Base-by-base conservation (phyloP, 2,113 vertebrate species). In the Orycteropus afer region DNA sequence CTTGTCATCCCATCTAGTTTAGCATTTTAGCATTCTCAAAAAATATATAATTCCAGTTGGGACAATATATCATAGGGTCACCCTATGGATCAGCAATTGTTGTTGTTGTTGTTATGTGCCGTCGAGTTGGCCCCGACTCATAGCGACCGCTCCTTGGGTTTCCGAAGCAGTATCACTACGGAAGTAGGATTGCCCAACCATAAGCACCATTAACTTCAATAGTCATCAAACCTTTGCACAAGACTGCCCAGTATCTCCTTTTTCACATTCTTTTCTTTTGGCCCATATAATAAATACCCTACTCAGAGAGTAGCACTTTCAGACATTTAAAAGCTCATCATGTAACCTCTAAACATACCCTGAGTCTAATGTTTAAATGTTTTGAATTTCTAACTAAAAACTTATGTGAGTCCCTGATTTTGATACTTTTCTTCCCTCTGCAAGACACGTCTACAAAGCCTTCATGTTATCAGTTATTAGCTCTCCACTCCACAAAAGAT, bases 351-450 rank as follows among this genome's bases (percentile, higher is more conserved):
- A 3, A 40, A 92, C 85, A 59, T 49, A 47, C n/a, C 37, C 20
- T 55, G 51, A 61, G 20, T 17, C 37, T 91, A 86, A 69, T 91
- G n/a, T 81, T 32, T 49, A n/a, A n/a, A n/a, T n/a, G n/a, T n/a
- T n/a, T n/a, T n/a, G n/a, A n/a, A n/a, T 51, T 55, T 23, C 67
- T 80, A 95, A 90, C 49, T 78, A 65, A 89, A 90, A 76, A 82
- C 59, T 34, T 82, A 45, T 12, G n/a, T 91, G 37, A 83, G 51
- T 89, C 53, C 89, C 93, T 67, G 22, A 77, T 79, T 76, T 47
- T 53, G 14, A 45, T 49, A 13, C 17, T 79, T 74, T 88, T 63
- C 55, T 71, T 59, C 17, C 49, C 45, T 40, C 85, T 67, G 40
- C 15, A 7, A 42, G 49, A 78, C 40, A 63, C 47, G 37, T 90